phyloP scores from a whole-genome alignment of 2,797 vertebrate genomes.

The Melopsittacus undulatus region DNA sequence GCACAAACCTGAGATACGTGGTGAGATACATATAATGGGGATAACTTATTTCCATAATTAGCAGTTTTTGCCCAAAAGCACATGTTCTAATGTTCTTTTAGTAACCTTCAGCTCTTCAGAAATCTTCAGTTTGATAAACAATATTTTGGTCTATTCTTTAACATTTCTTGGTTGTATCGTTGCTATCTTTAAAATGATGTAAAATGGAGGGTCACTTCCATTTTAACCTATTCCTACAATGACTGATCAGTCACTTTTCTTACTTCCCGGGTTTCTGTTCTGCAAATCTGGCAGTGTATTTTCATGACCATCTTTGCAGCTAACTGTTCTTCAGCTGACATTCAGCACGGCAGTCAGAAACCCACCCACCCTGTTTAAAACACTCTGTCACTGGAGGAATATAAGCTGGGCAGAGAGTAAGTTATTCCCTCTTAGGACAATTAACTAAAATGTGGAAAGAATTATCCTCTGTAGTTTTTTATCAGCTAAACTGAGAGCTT shows the following conservation, averaged over 20 bases:
- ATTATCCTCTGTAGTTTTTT: not conserved
- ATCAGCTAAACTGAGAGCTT: not conserved
- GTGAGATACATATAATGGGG: not conserved
- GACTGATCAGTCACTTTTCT: not conserved
- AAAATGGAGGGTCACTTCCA: not conserved
- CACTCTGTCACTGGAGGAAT: not conserved
- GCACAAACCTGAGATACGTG: not conserved
- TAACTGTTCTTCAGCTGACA: not conserved
- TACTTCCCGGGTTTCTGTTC: not conserved
- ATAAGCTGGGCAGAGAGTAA: not conserved
- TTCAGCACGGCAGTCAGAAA: not conserved
- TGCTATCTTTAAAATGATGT: not conserved
- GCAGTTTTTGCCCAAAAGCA: not conserved
- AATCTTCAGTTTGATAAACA: not conserved
- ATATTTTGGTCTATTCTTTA: not conserved
- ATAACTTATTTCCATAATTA: not conserved
- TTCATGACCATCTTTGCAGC: not conserved
- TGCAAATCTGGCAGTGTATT: not conserved
- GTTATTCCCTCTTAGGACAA: not conserved
- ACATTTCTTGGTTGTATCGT: not conserved
- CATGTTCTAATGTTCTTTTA: rapidly evolving
- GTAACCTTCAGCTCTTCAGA: not conserved
- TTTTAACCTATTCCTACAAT: not conserved
- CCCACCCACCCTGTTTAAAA: not conserved
- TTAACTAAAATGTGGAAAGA: not conserved